Evolutionary conservation across 2,888 invertebrate species (phyloP).

Genomic region (Sericinus montela): DNA sequence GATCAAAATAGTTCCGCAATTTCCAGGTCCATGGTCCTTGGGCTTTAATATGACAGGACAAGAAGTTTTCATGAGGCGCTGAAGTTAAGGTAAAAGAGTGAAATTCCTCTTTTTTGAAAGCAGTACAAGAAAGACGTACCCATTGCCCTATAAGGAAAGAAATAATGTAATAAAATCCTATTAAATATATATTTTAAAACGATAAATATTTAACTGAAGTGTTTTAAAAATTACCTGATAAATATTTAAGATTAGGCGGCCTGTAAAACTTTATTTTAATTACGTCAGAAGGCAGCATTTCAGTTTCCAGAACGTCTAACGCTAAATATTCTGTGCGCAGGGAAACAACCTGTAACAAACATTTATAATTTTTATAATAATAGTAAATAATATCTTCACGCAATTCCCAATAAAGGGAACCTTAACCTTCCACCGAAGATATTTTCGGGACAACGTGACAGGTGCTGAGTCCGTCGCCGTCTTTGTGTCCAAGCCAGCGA

Average conservation of each 20-base stretch:
- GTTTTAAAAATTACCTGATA: constrained; percentile 76
- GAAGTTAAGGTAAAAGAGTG: constrained; percentile 98
- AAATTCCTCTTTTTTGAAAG: constrained; percentile 92
- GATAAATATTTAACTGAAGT: no score
- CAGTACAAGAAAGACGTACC: constrained; percentile 95
- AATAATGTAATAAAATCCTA: not conserved
- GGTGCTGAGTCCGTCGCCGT: no score
- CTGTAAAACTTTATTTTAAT: constrained; percentile 97
- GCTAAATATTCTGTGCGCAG: constrained; percentile 94
- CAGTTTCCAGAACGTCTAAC: constrained; percentile 95
- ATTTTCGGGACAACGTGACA: no score
- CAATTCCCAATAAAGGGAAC: no score
- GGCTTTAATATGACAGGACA: constrained; percentile 96
- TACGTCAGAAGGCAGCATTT: constrained; percentile 94
- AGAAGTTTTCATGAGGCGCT: constrained; percentile 96
- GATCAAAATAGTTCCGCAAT: constrained; percentile 94
- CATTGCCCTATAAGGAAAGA: constrained; percentile 84
- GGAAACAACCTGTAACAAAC: constrained; percentile 85
- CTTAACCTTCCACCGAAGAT: no score
- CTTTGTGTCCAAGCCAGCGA: no score
- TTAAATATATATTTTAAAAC: no score
- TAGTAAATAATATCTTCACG: no score
- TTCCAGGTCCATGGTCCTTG: constrained; percentile 98
- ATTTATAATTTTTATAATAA: no score
- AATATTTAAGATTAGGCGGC: constrained; percentile 95